Conservation (phyloP, 2,113 vertebrate genomes). For the Catharus fuscescens region DNA sequence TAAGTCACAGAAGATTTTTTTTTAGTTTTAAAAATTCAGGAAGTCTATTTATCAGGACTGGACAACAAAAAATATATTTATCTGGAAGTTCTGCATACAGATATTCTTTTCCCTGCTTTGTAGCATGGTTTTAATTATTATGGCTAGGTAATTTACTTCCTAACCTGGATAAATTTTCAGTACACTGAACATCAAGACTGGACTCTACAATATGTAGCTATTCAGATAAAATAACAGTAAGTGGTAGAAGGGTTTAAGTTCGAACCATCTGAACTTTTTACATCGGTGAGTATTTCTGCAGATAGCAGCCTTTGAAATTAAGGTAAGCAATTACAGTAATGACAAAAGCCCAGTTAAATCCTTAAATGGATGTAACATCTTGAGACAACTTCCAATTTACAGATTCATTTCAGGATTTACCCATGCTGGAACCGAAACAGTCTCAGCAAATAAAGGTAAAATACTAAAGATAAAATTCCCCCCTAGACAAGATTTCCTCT, state of each 20-base stretch:
- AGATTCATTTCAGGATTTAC: neutral
- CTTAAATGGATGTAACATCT: neutral
- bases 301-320: neutral
- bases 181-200: neutral
- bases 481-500: neutral
- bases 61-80: slow-evolving; percentile 54
- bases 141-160: neutral
- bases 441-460: neutral
- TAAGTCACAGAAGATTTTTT: slow-evolving; percentile 67
- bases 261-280: neutral
- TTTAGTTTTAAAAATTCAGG: slow-evolving; percentile 67
- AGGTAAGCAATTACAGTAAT: neutral
- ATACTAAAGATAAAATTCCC: neutral
- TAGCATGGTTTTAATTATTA: neutral
- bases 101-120: neutral
- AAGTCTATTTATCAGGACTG: slow-evolving; percentile 60
- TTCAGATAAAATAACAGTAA: neutral
- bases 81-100: neutral
- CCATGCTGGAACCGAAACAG: neutral
- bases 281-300: neutral
- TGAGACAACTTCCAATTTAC: neutral
- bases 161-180: neutral
- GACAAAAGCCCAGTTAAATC: neutral
- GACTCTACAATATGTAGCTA: neutral
- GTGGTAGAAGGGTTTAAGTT: neutral